Evolutionary conservation across 2,113 vertebrate species (phyloP).

Genomic region (Mormyrus lacerda): DNA sequence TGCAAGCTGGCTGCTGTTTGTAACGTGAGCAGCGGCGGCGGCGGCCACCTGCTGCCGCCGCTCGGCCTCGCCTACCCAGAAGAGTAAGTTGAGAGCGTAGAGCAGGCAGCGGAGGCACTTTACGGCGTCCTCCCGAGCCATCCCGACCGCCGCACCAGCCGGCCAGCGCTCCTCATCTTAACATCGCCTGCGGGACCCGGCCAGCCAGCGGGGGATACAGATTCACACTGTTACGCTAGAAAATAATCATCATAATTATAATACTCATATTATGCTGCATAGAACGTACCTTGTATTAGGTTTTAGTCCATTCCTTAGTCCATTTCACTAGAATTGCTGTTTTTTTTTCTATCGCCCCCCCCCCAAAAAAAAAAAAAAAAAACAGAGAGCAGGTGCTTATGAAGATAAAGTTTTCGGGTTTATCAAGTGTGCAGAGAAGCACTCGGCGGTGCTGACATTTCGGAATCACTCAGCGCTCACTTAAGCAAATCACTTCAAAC

Average conservation of each 20-base stretch:
- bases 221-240: background rate
- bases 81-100: constrained; percentile 87
- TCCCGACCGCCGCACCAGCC: constrained; percentile 57
- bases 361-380: background rate
- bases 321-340: background rate
- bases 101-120: constrained; percentile 88
- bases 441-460: constrained; percentile 30
- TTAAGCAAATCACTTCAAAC: background rate
- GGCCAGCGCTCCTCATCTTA: constrained; percentile 56
- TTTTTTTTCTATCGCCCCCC: background rate
- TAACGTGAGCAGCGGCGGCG: constrained; percentile 38
- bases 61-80: constrained; percentile 79
- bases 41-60: constrained; percentile 35
- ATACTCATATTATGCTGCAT: background rate
- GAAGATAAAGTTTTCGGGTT: constrained; percentile 4
- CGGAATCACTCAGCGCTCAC: constrained; percentile 31
- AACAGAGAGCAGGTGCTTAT: constrained; percentile 35
- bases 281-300: background rate
- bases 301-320: background rate
- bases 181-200: constrained; percentile 43
- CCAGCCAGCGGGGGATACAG: constrained; percentile 18
- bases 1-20: constrained; percentile 13
- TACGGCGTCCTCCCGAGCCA: constrained; percentile 96
- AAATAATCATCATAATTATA: background rate
- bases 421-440: constrained; percentile 22